Percentiles rank a stretch among this genome's conserved stretches.
These are phyloP conservation scores for Rallus crepitans DNA, from an alignment of 2,797 vertebrate species.

Conservation along the genomic window DNA sequence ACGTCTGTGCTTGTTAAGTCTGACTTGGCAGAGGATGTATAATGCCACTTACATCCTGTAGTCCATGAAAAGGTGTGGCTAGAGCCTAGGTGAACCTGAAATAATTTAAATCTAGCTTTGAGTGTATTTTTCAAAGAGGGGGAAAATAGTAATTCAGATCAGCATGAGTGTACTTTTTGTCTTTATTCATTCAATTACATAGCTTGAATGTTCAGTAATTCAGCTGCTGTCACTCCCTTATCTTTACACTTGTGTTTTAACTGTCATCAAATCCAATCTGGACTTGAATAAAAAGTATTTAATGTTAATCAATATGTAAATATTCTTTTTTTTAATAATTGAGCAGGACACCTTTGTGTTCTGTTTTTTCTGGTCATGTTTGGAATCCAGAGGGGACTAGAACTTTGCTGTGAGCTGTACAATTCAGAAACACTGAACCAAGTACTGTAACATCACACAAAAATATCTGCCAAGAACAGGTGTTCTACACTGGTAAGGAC, in stretches of 20 bases:
- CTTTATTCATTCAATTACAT: neutral
- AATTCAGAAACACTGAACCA: neutral
- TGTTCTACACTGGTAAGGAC: neutral
- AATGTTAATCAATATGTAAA: neutral
- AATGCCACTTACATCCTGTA: neutral
- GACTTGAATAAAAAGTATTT: neutral
- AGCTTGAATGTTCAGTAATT: neutral
- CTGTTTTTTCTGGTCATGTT: neutral
- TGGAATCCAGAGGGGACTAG: neutral
- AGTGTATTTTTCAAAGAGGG: neutral
- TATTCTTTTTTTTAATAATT: neutral
- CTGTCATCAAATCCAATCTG: too few species aligned
- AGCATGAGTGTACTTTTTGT: neutral
- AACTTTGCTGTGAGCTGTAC: neutral
- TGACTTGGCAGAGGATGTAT: neutral
- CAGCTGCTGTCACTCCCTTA: too few species aligned
- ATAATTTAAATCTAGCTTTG: neutral
- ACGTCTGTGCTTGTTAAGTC: neutral
- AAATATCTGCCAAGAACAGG: neutral
- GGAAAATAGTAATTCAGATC: neutral
- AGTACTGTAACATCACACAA: neutral
- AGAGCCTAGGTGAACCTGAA: neutral
- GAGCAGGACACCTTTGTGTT: neutral
- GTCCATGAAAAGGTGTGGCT: neutral
- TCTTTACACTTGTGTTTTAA: too few species aligned